Evolutionary conservation across 1,140 invertebrate genomes (phyloP).

Genomic region (Homalodisca vitripennis): DNA sequence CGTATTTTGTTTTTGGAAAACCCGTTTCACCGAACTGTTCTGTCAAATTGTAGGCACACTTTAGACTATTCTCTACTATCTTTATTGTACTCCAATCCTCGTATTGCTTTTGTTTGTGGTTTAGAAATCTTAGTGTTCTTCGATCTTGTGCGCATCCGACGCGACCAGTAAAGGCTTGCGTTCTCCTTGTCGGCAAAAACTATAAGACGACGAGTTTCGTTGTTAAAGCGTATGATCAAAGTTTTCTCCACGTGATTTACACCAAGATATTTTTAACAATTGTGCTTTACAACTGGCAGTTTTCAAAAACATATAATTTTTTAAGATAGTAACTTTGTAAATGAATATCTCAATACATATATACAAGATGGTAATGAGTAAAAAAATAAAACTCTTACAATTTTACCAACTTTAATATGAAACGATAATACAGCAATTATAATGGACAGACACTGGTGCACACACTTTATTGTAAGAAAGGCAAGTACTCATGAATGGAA

Average conservation of each 20-base stretch:
- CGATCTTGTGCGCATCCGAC: constrained; percentile 3
- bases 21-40: constrained; percentile 29
- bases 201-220: not conserved
- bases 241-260: not conserved
- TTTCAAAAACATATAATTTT: not conserved
- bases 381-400: too few relatives aligned
- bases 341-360: too few relatives aligned
- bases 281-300: too few relatives aligned
- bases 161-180: not conserved
- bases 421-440: not conserved
- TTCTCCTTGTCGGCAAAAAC: too few relatives aligned
- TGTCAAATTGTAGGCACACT: constrained; percentile 13
- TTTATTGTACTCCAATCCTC: constrained; percentile 27
- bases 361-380: too few relatives aligned
- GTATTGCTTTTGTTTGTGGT: constrained; percentile 15
- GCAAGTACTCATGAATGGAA: not conserved
- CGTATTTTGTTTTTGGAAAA: constrained; percentile 8
- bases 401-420: too few relatives aligned
- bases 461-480: constrained; percentile 16
- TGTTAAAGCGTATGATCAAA: constrained; percentile 17
- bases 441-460: constrained; percentile 10
- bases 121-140: not conserved
- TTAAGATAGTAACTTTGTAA: too few relatives aligned
- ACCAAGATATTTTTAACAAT: constrained; percentile 4
- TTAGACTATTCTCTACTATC: constrained; percentile 14